Evolutionary conservation across 2,888 invertebrate genomes (phyloP), one percentile per base, ranked within the genome.

Genomic region (Drosophila kambysellisi): DNA sequence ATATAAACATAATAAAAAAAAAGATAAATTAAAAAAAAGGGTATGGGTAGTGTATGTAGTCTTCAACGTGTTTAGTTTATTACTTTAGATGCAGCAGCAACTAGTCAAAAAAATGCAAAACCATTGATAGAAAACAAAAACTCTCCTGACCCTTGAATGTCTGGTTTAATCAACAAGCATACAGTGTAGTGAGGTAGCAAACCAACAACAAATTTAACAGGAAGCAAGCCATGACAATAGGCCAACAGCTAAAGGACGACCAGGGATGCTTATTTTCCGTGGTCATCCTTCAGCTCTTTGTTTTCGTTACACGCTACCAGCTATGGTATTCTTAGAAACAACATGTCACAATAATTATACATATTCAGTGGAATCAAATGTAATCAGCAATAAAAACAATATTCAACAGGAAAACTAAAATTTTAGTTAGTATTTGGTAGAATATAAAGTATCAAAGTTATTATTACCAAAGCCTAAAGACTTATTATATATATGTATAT

Each of bases 121-220:
- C 60, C 70, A 88, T 80, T 78, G 65, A 63, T 75, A 50, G 56
- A 77, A 15, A 25, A 15, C 46, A 46, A 8, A 25, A 25, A 15
- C 4, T 1, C 4, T 2, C 25, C 15, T 15, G 46, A 46, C 46
- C 25, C 15, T 25, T 15, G 46, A 8, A 25, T 4, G 8, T 7
- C 12, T 46, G 8, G 46, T 15, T 15, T 25, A 15, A 46, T 46
- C 46, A 46, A 46, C 46, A 46, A 46, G 25, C 46, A 46, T 15
- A 2, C 15, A 25, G 25, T 25, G 46, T 8, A 46, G 15, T 25
- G 46, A 25, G 25, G 46, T 25, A 25, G 1, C 15, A 15, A 25
- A 46, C 8, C 46, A 25, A 46, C 46, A 8, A 15, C 25, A 46
- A 25, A 15, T 25, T 25, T 15, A 8, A 12, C 12, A 20, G 20